Evolutionary conservation across 2,113 vertebrate genomes (phyloP), one percentile per base, ranked within the genome.

Genomic region (Syrmaticus mikado): DNA sequence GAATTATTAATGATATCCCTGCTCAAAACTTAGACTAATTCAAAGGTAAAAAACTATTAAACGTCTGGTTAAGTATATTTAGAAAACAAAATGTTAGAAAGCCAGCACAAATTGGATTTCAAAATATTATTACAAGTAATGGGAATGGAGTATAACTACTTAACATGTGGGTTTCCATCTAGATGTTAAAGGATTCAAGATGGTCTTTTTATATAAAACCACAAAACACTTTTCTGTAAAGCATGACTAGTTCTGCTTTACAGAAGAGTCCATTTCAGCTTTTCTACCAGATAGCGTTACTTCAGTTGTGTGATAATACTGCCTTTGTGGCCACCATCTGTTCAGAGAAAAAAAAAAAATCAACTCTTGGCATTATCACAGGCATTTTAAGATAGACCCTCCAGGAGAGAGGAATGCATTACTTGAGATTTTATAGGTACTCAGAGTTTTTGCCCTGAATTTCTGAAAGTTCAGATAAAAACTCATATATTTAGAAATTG

Each of bases 251-350:
- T 61, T 84, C 13, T 66, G 19, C 57, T 65, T 84, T 76, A 34
- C 27, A 72, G 27, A 0, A 0, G 2, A 52, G 32, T 65, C 62
- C 30, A 7, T 72, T 19, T 79, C 58, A 76, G 53, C 81, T 87
- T 65, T 87, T 48, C 28, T 74, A 46, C 17, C 45, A 84, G 52
- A 46, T 53, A 41, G 8, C 43, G 11, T 43, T 86, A 50, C 43
- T 86, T 83, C 30, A 41, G 40, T 72, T 67, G 20, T 48, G 30
- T 20, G 12, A 67, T 85, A 72, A 73, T 72, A 19, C 19, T 76
- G 78, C 62, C 75, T 87, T 94, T 84, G 57, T 87, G 62, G 55
- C 48, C 81, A 13, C 81, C 84, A 75, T 89, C 40, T 94, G 62
- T 89, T 91, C 67, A 61, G 67, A 82, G 66, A 66, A 43, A 55